Percentiles rank a stretch among this genome's conserved stretches.
phyloP scores from a whole-genome alignment of 2,113 vertebrate species.

The Thalassarche chlororhynchos region DNA sequence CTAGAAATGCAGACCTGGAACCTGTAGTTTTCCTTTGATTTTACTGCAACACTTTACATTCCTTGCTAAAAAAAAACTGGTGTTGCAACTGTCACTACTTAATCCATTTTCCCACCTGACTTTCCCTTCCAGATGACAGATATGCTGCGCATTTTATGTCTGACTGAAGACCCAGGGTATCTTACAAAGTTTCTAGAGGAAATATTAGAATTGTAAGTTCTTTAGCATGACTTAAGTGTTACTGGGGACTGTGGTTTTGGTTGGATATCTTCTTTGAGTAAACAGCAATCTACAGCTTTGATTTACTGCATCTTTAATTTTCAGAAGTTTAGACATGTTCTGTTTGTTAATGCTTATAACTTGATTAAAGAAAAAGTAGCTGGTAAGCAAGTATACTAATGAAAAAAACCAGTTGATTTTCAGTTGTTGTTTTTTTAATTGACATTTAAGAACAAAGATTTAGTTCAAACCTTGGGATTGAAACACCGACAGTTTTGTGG shows the following conservation, averaged over 20 bases:
- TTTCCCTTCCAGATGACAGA: conserved; percentile 81
- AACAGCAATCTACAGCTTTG: not conserved
- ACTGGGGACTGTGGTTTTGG: not conserved
- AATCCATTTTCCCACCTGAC: not conserved
- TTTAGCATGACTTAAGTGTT: not conserved
- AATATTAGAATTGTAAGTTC: conserved; percentile 84
- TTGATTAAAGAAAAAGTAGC: not conserved
- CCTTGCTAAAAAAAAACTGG: not conserved
- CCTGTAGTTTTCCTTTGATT: not conserved
- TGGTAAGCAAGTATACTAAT: not conserved
- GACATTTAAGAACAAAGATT: not conserved
- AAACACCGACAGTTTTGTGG: not conserved
- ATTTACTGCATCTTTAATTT: not conserved
- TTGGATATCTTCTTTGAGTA: not conserved
- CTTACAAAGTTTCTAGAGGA: conserved; percentile 88
- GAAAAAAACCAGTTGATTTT: not conserved
- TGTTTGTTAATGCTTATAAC: rapidly evolving
- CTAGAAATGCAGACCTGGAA: not conserved
- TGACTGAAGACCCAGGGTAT: conserved; percentile 87
- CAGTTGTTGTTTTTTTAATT: not conserved
- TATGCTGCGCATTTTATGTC: conserved; percentile 87
- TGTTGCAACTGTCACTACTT: not conserved
- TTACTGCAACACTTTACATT: not conserved
- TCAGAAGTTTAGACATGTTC: not conserved
- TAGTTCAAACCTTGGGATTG: not conserved